phyloP scores from a whole-genome alignment of 2,888 invertebrate genomes.

The Drosophila neonasuta region DNA sequence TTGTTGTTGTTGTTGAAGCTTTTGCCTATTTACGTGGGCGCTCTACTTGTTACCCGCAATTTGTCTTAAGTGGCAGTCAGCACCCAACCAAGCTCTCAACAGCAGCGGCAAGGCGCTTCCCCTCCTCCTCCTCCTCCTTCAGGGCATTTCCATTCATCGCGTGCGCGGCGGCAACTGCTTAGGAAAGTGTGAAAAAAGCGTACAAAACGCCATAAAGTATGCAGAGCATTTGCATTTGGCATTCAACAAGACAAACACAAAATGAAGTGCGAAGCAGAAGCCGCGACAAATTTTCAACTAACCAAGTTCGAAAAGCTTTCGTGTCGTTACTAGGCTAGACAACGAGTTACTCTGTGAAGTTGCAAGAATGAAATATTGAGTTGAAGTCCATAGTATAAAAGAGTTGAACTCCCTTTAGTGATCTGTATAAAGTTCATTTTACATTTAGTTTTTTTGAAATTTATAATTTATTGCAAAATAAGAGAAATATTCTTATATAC shows the following conservation, averaged over 20 bases:
- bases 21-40: conserved; percentile 64
- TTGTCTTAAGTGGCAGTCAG: conserved; percentile 79
- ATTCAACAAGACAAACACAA: conserved; percentile 77
- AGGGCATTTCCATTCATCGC: conserved; percentile 57
- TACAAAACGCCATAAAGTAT: conserved; percentile 78
- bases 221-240: conserved; percentile 81
- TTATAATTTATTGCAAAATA: no score
- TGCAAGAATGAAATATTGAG: background rate
- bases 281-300: conserved; percentile 71
- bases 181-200: conserved; percentile 72
- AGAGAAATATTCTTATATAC: no score
- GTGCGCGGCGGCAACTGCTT: conserved; percentile 51
- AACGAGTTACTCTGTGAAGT: conserved; percentile 9
- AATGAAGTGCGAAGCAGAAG: conserved; percentile 73
- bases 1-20: conserved; percentile 16
- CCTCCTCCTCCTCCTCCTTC: conserved; percentile 26
- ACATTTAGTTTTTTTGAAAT: no score
- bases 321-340: background rate
- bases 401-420: no score
- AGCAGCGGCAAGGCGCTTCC: conserved; percentile 27
- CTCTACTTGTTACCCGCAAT: conserved; percentile 79
- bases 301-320: conserved; percentile 26
- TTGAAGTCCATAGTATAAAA: background rate
- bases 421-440: no score
- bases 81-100: conserved; percentile 43